These are phyloP conservation scores for Drosophila triauraria DNA, from an alignment of 1,140 invertebrate species.

Conservation along the genomic window DNA sequence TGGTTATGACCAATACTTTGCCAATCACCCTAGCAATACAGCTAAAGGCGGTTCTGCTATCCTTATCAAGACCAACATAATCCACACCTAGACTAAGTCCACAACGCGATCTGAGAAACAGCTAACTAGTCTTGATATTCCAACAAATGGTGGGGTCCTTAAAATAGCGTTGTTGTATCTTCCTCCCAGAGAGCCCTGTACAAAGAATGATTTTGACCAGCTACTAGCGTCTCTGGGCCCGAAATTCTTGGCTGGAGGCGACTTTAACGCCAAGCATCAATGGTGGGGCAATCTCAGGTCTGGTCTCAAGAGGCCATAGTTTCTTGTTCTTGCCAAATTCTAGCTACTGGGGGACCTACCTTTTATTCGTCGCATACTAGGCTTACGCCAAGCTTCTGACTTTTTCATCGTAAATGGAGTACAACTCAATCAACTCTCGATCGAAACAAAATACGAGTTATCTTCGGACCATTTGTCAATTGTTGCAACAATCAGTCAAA, in stretches of 20 bases:
- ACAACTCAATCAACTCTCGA: slow-evolving; percentile 3
- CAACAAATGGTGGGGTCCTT: slow-evolving; percentile 10
- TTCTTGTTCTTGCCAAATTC: slow-evolving; percentile 10
- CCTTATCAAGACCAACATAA: slow-evolving; percentile 2
- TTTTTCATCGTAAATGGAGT: slow-evolving; percentile 16
- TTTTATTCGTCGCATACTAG: slow-evolving; percentile 9
- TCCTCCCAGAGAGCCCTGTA: not conserved
- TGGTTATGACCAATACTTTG: too few relatives aligned
- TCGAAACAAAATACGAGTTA: slow-evolving; percentile 18
- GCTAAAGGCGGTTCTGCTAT: too few relatives aligned
- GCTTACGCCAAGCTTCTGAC: not conserved
- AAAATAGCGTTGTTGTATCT: slow-evolving; percentile 13
- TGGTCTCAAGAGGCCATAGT: slow-evolving; percentile 20
- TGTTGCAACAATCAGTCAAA: slow-evolving; percentile 82
- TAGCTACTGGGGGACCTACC: slow-evolving; percentile 15
- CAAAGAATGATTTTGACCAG: slow-evolving; percentile 1
- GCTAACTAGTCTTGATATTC: not conserved
- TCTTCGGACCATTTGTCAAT: slow-evolving; percentile 50
- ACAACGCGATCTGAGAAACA: not conserved
- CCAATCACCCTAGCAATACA: too few relatives aligned
- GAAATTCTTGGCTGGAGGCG: slow-evolving; percentile 11
- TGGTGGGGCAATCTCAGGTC: slow-evolving; percentile 23
- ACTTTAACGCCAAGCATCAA: slow-evolving; percentile 24
- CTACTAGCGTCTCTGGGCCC: not conserved
- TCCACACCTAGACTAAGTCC: not conserved